Evolutionary conservation across 2,888 invertebrate species (phyloP).

Genomic region (Ceramica pisi): DNA sequence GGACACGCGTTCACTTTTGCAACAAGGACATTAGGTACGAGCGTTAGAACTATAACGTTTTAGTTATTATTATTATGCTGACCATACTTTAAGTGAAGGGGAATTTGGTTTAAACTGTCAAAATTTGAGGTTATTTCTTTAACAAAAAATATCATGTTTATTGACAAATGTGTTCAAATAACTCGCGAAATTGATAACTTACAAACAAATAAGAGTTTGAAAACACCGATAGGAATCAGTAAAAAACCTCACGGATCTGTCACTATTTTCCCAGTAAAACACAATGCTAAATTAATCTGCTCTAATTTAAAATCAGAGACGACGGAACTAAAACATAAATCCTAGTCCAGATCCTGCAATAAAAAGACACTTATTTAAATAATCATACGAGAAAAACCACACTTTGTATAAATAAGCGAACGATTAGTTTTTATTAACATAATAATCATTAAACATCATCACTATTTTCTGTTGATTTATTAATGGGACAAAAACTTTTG

Average conservation of each 20-base stretch:
- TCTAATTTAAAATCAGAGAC: conserved; percentile 6
- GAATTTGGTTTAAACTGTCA: conserved; percentile 20
- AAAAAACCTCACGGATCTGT: background rate
- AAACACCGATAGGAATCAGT: background rate
- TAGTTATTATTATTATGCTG: conserved; percentile 53
- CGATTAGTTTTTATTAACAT: conserved; percentile 44
- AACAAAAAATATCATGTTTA: background rate
- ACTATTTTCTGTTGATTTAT: conserved; percentile 24
- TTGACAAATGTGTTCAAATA: background rate
- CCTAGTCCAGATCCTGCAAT: conserved; percentile 38
- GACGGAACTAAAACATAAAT: conserved; percentile 46
- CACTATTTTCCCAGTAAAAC: conserved; percentile 24
- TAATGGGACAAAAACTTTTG: conserved; percentile 32
- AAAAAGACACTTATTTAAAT: conserved; percentile 31
- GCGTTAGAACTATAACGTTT: conserved; percentile 52
- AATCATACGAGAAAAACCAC: conserved; percentile 49
- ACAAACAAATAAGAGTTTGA: background rate
- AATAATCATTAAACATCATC: conserved; percentile 11
- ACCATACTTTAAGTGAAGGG: conserved; percentile 61
- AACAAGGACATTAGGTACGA: conserved; percentile 71
- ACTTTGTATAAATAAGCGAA: conserved; percentile 14
- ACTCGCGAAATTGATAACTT: background rate
- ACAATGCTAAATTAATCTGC: conserved; percentile 2
- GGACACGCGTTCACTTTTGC: conserved; percentile 79
- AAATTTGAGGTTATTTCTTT: conserved; percentile 13